Conservation (phyloP, 2,797 vertebrate genomes). For the Smutsia temminckii region DNA sequence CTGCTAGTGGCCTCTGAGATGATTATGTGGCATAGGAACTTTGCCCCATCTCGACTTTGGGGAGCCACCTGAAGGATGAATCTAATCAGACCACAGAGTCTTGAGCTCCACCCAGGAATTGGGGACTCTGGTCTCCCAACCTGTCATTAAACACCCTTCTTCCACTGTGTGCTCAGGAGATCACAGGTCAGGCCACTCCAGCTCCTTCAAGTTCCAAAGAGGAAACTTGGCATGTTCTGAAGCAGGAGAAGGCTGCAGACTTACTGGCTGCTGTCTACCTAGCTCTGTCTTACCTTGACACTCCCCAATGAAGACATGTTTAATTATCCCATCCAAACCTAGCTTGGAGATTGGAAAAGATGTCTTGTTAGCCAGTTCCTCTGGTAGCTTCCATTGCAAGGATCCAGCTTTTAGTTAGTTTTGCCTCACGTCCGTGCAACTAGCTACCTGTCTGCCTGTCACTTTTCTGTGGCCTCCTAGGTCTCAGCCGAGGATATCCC, state of each 20-base stretch:
- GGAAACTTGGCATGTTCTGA: neutral
- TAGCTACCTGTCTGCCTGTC: conserved; percentile 52
- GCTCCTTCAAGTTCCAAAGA: neutral
- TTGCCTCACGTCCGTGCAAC: neutral
- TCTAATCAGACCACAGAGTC: neutral
- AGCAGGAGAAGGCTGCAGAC: neutral
- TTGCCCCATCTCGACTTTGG: neutral
- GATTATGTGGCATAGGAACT: neutral
- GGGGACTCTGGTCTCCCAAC: neutral
- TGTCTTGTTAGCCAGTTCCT: neutral
- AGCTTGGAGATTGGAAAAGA: neutral
- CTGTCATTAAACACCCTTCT: neutral
- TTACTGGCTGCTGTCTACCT: neutral
- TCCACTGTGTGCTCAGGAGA: neutral
- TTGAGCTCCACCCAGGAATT: neutral
- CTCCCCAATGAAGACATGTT: neutral
- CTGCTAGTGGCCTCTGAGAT: neutral
- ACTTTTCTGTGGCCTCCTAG: neutral
- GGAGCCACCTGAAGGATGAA: neutral
- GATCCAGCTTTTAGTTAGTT: conserved; percentile 11
- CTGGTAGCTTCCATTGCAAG: neutral
- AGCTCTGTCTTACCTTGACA: accelerated
- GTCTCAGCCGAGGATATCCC: neutral
- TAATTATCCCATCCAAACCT: neutral
- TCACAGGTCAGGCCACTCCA: neutral